A percentile compares a stretch with the other conserved stretches of the same genome.
Evolutionary conservation across 1,140 invertebrate species (phyloP).

Genomic region (Listronotus bonariensis): DNA sequence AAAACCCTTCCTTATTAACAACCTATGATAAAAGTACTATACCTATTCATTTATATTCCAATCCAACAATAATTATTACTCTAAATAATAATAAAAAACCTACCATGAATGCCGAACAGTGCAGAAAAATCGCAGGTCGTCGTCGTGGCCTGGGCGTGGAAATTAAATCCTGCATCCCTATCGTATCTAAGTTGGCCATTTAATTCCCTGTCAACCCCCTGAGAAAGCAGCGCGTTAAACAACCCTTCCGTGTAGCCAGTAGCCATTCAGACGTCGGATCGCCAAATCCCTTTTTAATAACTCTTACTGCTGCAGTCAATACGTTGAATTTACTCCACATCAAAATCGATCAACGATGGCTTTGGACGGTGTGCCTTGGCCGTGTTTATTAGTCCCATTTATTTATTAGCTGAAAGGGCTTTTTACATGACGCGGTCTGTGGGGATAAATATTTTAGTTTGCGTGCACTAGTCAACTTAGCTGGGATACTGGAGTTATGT

Average conservation of each 20-base stretch:
- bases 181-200: slow-evolving; percentile 11
- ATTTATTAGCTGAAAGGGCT: too few species aligned
- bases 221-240: slow-evolving; percentile 12
- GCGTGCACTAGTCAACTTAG: too few species aligned
- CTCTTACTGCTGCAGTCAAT: slow-evolving; percentile 2
- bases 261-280: slow-evolving; percentile 5
- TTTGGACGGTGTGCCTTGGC: too few species aligned
- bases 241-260: slow-evolving; percentile 29
- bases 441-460: too few species aligned
- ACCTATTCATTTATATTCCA: neutral
- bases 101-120: slow-evolving; percentile 26
- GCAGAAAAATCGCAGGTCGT: slow-evolving; percentile 33
- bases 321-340: neutral
- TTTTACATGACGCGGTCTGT: too few species aligned
- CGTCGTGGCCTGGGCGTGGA: slow-evolving; percentile 17
- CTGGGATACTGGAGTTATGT: too few species aligned
- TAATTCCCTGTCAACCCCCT: slow-evolving; percentile 8
- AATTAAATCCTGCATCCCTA: slow-evolving; percentile 24
- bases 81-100: neutral
- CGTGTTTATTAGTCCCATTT: too few species aligned
- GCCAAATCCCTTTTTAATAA: slow-evolving; percentile 27
- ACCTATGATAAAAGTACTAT: too few species aligned
- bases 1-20: too few species aligned
- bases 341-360: neutral
- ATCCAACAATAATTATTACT: neutral